phyloP scores from a whole-genome alignment of 92 coral and sea anemone species.

The Parazoanthus darwini region DNA sequence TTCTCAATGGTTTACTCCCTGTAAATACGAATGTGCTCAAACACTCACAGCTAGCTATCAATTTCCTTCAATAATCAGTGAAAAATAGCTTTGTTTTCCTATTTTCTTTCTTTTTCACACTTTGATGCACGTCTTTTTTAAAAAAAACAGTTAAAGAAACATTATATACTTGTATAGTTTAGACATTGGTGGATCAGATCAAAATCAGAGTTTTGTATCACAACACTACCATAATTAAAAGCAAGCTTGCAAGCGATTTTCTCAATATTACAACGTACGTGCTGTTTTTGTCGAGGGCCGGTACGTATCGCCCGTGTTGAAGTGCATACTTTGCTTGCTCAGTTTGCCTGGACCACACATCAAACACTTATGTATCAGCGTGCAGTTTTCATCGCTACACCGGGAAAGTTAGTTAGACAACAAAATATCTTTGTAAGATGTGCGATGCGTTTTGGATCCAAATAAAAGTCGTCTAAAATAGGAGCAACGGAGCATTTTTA shows the following conservation, averaged over 20 bases:
- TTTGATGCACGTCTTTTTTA: too few relatives aligned
- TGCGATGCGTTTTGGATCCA: not conserved
- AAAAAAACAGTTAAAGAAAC: not conserved
- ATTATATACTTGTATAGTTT: too few relatives aligned
- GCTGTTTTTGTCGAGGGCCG: not conserved
- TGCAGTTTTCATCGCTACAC: not conserved
- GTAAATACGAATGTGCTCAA: not conserved
- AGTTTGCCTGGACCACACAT: conserved; percentile 6
- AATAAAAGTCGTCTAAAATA: not conserved
- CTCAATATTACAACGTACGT: not conserved
- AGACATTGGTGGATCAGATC: not conserved
- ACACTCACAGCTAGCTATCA: not conserved
- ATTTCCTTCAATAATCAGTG: not conserved
- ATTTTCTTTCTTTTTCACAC: too few relatives aligned
- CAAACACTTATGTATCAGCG: not conserved
- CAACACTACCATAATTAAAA: not conserved
- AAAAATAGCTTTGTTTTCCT: not conserved
- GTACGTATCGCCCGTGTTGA: too few relatives aligned
- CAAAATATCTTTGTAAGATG: not conserved
- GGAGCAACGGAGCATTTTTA: too few relatives aligned
- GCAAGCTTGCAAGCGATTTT: too few relatives aligned
- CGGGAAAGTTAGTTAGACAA: not conserved
- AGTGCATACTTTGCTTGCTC: not conserved
- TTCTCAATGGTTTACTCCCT: not conserved
- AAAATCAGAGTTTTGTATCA: not conserved